Percentiles rank a stretch among this genome's conserved stretches.
These are phyloP conservation scores for Leptinotarsa defecta DNA, from an alignment of 1,140 invertebrate genomes.

Conservation along the genomic window DNA sequence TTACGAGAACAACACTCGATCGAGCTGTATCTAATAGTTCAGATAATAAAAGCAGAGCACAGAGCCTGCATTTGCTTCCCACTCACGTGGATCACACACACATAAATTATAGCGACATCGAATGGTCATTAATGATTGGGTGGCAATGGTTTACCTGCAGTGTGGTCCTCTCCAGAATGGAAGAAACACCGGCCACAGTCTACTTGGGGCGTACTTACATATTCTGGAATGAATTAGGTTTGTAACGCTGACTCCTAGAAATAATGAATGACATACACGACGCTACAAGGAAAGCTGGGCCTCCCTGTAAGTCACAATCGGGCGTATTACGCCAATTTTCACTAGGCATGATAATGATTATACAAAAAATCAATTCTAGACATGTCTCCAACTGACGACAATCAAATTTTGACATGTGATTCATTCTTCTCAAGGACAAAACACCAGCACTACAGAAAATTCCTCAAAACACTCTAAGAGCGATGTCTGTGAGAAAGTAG, in stretches of 20 bases:
- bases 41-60: conserved; percentile 46
- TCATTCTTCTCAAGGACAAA: no score
- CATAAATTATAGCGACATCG: conserved; percentile 51
- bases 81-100: conserved; percentile 43
- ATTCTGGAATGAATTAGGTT: neutral
- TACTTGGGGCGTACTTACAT: neutral
- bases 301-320: no score
- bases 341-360: no score
- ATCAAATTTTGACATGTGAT: no score
- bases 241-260: neutral
- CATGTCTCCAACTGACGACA: no score
- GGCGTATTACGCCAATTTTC: no score
- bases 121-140: conserved; percentile 51
- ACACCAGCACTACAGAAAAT: no score
- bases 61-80: conserved; percentile 36
- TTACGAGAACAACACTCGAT: conserved; percentile 12
- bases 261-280: no score
- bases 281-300: no score
- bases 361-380: no score
- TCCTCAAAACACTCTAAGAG: no score
- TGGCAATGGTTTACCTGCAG: conserved; percentile 37
- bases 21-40: conserved; percentile 44
- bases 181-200: neutral
- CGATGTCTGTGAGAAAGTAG: no score
- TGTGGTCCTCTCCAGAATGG: conserved; percentile 29